Base-by-base conservation (phyloP, 2,888 invertebrate species). In the Ptychoptera contaminata region DNA sequence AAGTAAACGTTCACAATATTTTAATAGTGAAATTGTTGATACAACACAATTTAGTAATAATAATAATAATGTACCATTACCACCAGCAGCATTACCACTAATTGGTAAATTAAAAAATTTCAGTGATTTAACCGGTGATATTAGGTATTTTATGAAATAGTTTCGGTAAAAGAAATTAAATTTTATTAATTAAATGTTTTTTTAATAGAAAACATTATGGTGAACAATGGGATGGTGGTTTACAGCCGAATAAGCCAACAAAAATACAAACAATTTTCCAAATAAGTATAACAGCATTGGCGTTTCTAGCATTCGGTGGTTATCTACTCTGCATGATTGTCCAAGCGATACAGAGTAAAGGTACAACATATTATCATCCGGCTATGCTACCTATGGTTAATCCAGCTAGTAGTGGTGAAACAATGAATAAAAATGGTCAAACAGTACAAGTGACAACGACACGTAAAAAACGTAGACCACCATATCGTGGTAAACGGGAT, bases 221-320 rank as follows among this genome's bases (percentile, higher is more conserved):
- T 11, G 38, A 39, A 31, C 31, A 32, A 8, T 42, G 40, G 35
- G 11, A 46, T 46, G 12, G 23, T 23, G 23, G 23, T 5, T 23
- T 23, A 23, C 23, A 23, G 23, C 23, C 23, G 7, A 7, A 69
- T 37, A 70, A 71, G 48, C 69, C 74, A 23, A 72, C 74, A 4
- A 80, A 80, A 58, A 68, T 85, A 41, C 78, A 79, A 51, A 78
- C 78, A 39, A 73, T 86, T 42, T 86, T 87, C 55, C 80, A 85
- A 49, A 69, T 82, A 51, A 79, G 85, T 0, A 72, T 87, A 9
- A 85, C 86, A 0, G 76, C 83, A 0, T 62, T 87, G 43, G 79
- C 87, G 0, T 87, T 87, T 63, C 63, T 87, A 8, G 87, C 87
- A 0, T 88, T 88, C 55, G 87, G 85, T 1, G 87, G 86, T 2